Percentiles rank a stretch among this genome's conserved stretches.
Conservation (phyloP, 2,888 invertebrate genomes). For the Drosophila kokeensis region DNA sequence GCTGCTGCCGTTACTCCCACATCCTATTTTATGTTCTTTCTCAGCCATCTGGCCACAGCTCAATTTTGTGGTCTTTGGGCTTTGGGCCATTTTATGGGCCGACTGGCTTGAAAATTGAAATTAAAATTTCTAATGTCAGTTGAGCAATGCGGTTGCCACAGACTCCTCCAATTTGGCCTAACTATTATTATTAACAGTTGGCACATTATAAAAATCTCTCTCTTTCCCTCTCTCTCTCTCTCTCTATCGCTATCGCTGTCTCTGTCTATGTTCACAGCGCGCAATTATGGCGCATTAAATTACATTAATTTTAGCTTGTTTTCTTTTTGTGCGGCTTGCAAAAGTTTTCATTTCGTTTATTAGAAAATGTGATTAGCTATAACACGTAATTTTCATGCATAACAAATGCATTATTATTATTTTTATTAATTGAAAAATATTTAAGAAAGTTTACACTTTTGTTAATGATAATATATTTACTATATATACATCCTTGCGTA, state of each 20-base stretch:
- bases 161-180: conserved; percentile 51
- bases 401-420: not conserved
- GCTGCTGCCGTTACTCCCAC: conserved; percentile 15
- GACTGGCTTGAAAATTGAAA: conserved; percentile 56
- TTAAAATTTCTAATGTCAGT: conserved; percentile 56
- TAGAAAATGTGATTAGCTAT: not conserved
- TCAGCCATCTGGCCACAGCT: conserved; percentile 31
- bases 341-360: conserved; percentile 22
- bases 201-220: conserved; percentile 29
- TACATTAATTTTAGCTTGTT: conserved; percentile 31
- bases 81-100: conserved; percentile 17
- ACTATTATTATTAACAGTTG: conserved; percentile 55
- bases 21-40: not conserved
- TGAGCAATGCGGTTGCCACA: conserved; percentile 18
- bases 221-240: conserved; percentile 5
- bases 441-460: not conserved
- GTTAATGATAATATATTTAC: not conserved
- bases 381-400: not conserved
- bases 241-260: conserved; percentile 4
- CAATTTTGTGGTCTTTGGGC: conserved; percentile 38
- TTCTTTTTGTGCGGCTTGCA: conserved; percentile 11
- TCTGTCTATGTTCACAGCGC: not conserved
- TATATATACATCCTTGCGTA: not conserved
- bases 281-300: conserved; percentile 39
- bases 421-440: not conserved